phyloP scores from a whole-genome alignment of 2,888 invertebrate species.

The Galeruca laticollis region DNA sequence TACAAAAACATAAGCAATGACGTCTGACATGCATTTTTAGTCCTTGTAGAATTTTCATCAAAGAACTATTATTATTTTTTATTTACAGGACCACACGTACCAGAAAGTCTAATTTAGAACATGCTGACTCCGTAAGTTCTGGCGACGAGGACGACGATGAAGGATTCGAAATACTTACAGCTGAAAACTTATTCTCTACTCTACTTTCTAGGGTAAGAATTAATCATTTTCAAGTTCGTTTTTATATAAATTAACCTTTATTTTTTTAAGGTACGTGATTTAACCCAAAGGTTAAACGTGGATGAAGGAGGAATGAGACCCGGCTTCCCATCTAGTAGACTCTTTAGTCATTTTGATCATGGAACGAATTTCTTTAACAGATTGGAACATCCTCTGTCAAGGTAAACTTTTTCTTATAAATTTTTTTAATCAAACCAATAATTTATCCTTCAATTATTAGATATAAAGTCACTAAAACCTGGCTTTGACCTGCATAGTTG shows the following conservation, averaged over 20 bases:
- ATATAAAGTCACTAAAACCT: too few species aligned
- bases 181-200: constrained; percentile 91
- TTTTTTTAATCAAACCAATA: neutral
- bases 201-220: constrained; percentile 80
- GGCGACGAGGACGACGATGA: constrained; percentile 91
- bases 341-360: constrained; percentile 70
- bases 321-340: constrained; percentile 74
- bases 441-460: too few species aligned
- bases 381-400: constrained; percentile 66
- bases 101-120: constrained; percentile 73
- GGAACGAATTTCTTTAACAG: constrained; percentile 67
- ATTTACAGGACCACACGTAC: constrained; percentile 76
- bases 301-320: constrained; percentile 79
- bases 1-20: too few species aligned
- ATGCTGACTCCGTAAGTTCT: constrained; percentile 89
- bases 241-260: neutral
- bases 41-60: neutral
- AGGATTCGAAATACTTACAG: constrained; percentile 90
- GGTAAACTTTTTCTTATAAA: constrained; percentile 59
- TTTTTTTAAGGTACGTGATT: constrained; percentile 79
- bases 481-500: too few species aligned
- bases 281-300: constrained; percentile 87
- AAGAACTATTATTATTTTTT: neutral
- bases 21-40: neutral
- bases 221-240: neutral